Conservation (phyloP, 1,140 invertebrate species). For the Daktulosphaira vitifoliae region DNA sequence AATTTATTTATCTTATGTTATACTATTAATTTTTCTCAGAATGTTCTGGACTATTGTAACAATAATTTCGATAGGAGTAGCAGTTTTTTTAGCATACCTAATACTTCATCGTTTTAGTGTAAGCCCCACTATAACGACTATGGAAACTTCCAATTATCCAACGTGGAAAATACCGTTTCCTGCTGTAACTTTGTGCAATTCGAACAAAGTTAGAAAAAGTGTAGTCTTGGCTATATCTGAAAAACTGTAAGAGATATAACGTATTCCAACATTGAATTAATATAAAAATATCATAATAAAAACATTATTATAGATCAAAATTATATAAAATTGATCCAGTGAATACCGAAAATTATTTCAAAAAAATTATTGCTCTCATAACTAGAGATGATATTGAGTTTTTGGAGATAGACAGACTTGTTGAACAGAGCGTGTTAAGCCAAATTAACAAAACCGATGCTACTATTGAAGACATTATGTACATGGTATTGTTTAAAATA, state of each 20-base stretch:
- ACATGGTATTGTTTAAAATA: not conserved
- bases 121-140: not conserved
- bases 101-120: not conserved
- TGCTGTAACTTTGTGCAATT: not conserved
- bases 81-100: not conserved
- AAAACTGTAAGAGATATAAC: not conserved
- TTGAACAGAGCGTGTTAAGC: not conserved
- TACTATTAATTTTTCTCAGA: too few species aligned
- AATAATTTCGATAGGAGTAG: not conserved
- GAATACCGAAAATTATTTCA: not conserved
- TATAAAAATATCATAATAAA: too few species aligned
- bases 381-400: not conserved
- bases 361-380: not conserved
- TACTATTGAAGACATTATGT: not conserved
- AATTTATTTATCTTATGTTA: too few species aligned
- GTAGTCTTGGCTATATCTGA: not conserved
- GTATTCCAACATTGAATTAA: too few species aligned
- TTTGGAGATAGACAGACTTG: not conserved
- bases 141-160: not conserved
- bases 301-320: too few species aligned
- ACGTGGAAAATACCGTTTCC: slow-evolving; percentile 6
- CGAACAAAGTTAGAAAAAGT: slow-evolving; percentile 4
- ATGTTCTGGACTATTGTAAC: not conserved
- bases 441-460: not conserved
- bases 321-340: too few species aligned